Percentiles rank a stretch among this genome's conserved stretches.
Evolutionary conservation across 2,113 vertebrate genomes (phyloP).

Genomic region (Hiodon tergisus): DNA sequence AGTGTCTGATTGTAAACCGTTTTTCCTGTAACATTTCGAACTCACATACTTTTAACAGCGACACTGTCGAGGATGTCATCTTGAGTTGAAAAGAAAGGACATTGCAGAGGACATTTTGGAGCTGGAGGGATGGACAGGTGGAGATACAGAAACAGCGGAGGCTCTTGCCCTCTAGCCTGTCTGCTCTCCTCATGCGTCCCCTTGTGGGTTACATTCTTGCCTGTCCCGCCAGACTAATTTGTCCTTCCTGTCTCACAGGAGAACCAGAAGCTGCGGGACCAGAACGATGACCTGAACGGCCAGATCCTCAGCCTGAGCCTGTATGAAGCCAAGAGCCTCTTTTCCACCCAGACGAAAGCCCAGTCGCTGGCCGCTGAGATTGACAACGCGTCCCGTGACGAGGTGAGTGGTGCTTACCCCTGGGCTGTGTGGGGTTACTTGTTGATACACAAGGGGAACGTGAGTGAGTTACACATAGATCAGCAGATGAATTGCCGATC

Average conservation of each 20-base stretch:
- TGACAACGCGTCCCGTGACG: conserved; percentile 88
- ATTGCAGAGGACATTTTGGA: not conserved
- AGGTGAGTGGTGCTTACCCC: conserved; percentile 63
- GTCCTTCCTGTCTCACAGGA: conserved; percentile 61
- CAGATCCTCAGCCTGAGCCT: conserved; percentile 95
- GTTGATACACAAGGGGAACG: not conserved
- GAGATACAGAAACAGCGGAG: no score
- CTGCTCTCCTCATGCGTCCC: no score
- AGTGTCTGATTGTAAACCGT: conserved; percentile 57
- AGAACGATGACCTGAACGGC: conserved; percentile 93
- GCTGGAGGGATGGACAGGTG: no score
- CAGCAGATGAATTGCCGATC: not conserved
- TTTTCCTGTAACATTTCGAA: conserved; percentile 31
- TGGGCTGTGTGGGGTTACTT: not conserved
- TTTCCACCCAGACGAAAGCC: conserved; percentile 92
- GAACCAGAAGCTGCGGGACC: conserved; percentile 89
- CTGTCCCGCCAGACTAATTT: not conserved
- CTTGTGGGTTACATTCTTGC: no score
- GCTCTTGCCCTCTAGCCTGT: no score
- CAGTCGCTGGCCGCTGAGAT: conserved; percentile 95
- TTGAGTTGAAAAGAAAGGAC: no score
- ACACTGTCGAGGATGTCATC: not conserved
- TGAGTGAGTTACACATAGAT: not conserved
- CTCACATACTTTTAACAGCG: conserved; percentile 54
- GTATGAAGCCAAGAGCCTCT: conserved; percentile 91